Conservation (phyloP, 1,140 invertebrate species). For the Musca vetustissima region DNA sequence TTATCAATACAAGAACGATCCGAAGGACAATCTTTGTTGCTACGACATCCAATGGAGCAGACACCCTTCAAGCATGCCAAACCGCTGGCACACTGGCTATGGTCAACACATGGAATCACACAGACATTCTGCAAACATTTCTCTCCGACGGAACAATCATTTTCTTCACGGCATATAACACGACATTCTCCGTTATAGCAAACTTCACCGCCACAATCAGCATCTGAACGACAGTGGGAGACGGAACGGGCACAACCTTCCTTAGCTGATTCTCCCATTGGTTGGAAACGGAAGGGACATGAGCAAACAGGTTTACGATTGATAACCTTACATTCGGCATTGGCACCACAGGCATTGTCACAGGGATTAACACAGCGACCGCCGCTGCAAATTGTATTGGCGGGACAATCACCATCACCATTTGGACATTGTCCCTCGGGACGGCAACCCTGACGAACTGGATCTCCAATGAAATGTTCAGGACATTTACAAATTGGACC, state of each 20-base stretch:
- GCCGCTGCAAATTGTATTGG: slow-evolving; percentile 70
- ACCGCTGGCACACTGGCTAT: slow-evolving; percentile 75
- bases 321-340: slow-evolving; percentile 74
- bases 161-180: slow-evolving; percentile 74
- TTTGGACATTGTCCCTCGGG: slow-evolving; percentile 71
- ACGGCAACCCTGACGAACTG: slow-evolving; percentile 69
- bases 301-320: slow-evolving; percentile 74
- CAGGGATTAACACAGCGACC: slow-evolving; percentile 78
- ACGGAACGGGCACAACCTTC: slow-evolving; percentile 73
- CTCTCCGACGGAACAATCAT: slow-evolving; percentile 80
- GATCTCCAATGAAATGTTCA: slow-evolving; percentile 73
- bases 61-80: slow-evolving; percentile 79
- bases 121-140: slow-evolving; percentile 78
- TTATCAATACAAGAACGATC: slow-evolving; percentile 80
- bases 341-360: slow-evolving; percentile 72
- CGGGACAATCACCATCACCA: slow-evolving; percentile 74
- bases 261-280: slow-evolving; percentile 61
- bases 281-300: slow-evolving; percentile 73
- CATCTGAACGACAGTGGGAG: slow-evolving; percentile 67
- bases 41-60: slow-evolving; percentile 80
- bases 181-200: slow-evolving; percentile 83
- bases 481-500: slow-evolving; percentile 77
- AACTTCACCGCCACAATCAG: slow-evolving; percentile 74
- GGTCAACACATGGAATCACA: slow-evolving; percentile 72
- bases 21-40: slow-evolving; percentile 74